phyloP scores from a whole-genome alignment of 2,888 invertebrate species.

The Heliconius ethilla region DNA sequence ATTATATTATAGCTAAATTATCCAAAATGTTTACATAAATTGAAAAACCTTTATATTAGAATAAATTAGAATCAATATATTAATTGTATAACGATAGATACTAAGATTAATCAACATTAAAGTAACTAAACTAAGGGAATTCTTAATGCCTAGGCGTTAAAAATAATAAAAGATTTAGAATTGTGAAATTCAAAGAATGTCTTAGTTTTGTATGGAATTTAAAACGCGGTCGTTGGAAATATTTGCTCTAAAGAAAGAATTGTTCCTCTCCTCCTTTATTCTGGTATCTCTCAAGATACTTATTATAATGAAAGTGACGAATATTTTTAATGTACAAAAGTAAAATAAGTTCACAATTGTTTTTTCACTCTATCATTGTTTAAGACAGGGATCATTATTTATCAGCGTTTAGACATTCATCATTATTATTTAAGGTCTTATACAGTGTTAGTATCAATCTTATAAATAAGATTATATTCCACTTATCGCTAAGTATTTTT shows the following conservation, averaged over 20 bases:
- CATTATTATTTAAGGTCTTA: background rate
- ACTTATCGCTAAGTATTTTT: too few relatives aligned
- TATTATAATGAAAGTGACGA: conserved; percentile 37
- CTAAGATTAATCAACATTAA: conserved; percentile 20
- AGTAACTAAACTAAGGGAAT: conserved; percentile 31
- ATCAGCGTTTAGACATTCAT: background rate
- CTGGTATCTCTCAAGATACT: conserved; percentile 36
- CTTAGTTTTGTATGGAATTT: conserved; percentile 41
- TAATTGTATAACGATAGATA: too few relatives aligned
- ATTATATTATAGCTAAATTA: too few relatives aligned
- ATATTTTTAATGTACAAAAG: conserved; percentile 30
- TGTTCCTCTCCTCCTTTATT: conserved; percentile 32
- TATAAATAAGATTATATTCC: too few relatives aligned
- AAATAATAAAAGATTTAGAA: conserved; percentile 42
- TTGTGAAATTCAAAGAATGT: conserved; percentile 39
- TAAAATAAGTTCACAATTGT: conserved; percentile 8
- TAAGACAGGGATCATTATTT: background rate
- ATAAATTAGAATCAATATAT: background rate
- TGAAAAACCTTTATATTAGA: too few relatives aligned
- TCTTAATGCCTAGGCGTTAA: conserved; percentile 36
- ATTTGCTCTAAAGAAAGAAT: conserved; percentile 39
- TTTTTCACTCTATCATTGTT: conserved; percentile 7
- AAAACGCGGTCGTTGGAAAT: conserved; percentile 42
- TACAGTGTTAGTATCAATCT: background rate
- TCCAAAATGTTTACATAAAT: too few relatives aligned